Conservation (phyloP, 2,888 invertebrate genomes). For the Microctonus hyperodae region DNA sequence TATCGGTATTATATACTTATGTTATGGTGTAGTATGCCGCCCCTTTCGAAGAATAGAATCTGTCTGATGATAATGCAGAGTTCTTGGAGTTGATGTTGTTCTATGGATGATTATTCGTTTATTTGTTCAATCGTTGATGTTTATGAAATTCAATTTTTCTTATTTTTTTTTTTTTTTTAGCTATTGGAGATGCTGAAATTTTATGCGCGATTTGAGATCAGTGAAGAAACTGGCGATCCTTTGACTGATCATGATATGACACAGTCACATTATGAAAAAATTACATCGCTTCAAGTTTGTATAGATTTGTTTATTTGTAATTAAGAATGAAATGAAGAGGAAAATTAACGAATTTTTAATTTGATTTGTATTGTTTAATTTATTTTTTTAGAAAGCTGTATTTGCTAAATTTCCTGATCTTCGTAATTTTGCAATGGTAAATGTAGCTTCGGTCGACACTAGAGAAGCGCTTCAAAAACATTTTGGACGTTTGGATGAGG, state of each 20-base stretch:
- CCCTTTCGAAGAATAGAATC: too few relatives aligned
- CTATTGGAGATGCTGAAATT: conserved; percentile 94
- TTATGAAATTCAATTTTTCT: neutral
- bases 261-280: conserved; percentile 89
- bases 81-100: too few relatives aligned
- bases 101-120: too few relatives aligned
- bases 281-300: conserved; percentile 84
- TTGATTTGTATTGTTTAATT: conserved; percentile 23
- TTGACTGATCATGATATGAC: conserved; percentile 94
- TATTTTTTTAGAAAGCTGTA: conserved; percentile 81
- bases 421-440: conserved; percentile 86
- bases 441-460: conserved; percentile 95
- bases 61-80: conserved; percentile 14
- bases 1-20: neutral
- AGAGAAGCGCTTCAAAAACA: conserved; percentile 83
- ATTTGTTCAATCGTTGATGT: neutral
- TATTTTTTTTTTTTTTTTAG: conserved; percentile 66
- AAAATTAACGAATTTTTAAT: conserved; percentile 2
- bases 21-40: neutral
- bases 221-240: conserved; percentile 94
- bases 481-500: conserved; percentile 79
- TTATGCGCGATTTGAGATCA: conserved; percentile 97
- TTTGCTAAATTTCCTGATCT: conserved; percentile 91
- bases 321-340: too few relatives aligned
- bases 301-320: neutral